These are phyloP conservation scores for Drosophila eugracilis DNA, from an alignment of 1,140 invertebrate genomes.

Conservation along the genomic window DNA sequence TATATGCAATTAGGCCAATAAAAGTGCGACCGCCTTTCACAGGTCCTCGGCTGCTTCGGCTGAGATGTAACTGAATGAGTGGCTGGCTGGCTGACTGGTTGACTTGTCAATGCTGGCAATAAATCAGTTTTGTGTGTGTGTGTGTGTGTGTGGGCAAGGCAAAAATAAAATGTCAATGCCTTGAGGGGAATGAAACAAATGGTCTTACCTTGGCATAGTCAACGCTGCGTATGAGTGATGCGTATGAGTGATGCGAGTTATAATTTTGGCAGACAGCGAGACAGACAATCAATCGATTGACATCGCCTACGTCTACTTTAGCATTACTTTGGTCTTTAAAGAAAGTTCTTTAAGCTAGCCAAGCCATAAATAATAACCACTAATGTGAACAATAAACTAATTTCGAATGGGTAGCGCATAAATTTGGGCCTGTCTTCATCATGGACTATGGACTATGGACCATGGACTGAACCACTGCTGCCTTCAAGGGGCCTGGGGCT, in stretches of 20 bases:
- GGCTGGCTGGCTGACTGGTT: slow-evolving; percentile 29
- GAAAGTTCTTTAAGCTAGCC: slow-evolving; percentile 11
- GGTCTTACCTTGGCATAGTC: slow-evolving; percentile 15
- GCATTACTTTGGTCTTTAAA: slow-evolving; percentile 24
- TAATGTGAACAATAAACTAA: slow-evolving; percentile 74
- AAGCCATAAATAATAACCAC: slow-evolving; percentile 34
- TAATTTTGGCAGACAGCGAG: slow-evolving; percentile 7
- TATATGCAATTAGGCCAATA: slow-evolving; percentile 60
- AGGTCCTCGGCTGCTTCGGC: not conserved
- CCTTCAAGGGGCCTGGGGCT: slow-evolving; percentile 1
- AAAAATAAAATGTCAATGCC: slow-evolving; percentile 61
- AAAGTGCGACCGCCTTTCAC: slow-evolving; percentile 12
- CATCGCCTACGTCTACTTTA: not conserved
- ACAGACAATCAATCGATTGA: slow-evolving; percentile 39
- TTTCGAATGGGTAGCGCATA: slow-evolving; percentile 69
- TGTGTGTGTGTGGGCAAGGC: too few species aligned
- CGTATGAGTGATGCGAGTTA: slow-evolving; percentile 45
- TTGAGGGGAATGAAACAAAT: slow-evolving; percentile 9
- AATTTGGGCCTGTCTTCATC: slow-evolving; percentile 34
- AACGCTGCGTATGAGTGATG: slow-evolving; percentile 65
- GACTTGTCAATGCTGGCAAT: slow-evolving; percentile 73
- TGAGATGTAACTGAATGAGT: slow-evolving; percentile 18
- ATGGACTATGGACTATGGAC: too few species aligned
- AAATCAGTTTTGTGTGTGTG: slow-evolving; percentile 63
- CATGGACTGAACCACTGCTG: too few species aligned